Base-by-base conservation (phyloP, 2,888 invertebrate species). In the Drosophila rellima region DNA sequence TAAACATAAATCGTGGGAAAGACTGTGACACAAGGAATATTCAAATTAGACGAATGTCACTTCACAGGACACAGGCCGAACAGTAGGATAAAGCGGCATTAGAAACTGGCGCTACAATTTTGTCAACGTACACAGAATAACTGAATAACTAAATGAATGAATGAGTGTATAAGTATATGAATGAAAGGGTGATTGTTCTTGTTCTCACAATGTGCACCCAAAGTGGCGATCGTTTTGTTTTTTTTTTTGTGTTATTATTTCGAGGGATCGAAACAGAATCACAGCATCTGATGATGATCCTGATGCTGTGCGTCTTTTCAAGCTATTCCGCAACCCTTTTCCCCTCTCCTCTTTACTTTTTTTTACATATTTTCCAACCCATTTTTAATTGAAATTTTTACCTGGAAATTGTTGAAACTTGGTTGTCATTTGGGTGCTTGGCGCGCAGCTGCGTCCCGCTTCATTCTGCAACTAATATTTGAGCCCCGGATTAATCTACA, bases 41-140 rank as follows among this genome's bases (percentile, higher is more conserved):
- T 83, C 70, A 83, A 83, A 83, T 83, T 78, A 85, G 83, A 66
- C n/a, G 85, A 82, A 83, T 83, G 82, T 83, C 84, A 82, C 80
- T 78, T 78, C 80, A 76, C 62, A 56, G 54, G 54, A 62, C 62
- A 51, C 68, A 61, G 78, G 26, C 40, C 57, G 60, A 52, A 67
- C 64, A 64, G 51, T 47, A 74, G 76, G 78, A 84, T 78, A 82
- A 82, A 74, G 65, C 81, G 71, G 81, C 76, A 79, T 77, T 77
- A 61, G 70, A 65, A 69, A 39, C 80, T 66, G 59, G 79, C 66
- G 80, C 64, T 73, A 85, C 70, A 70, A 63, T 81, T 85, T 83
- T 83, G 85, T 83, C 85, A 85, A 85, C 83, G 79, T 26, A 40
- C 26, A 26, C 39, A 29, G 55, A 45, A 70, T 56, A 26, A 15